Percentiles rank a stretch among this genome's conserved stretches.
Conservation (phyloP, 1,140 invertebrate genomes). For the Leptinotarsa undecemlineata region DNA sequence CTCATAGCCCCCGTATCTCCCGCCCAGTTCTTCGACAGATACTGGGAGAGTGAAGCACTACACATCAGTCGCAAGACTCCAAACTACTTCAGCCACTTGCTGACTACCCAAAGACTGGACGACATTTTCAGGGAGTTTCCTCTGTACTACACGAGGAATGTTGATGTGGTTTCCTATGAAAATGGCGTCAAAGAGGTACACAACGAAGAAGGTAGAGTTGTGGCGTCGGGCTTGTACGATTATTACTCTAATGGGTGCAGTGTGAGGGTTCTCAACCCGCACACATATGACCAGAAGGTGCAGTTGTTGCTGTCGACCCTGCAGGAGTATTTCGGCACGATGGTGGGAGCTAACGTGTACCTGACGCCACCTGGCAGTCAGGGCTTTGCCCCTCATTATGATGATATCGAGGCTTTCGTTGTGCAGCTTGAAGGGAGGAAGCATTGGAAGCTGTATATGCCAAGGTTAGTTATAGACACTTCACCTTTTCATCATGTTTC, state of each 20-base stretch:
- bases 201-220: slow-evolving; percentile 74
- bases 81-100: slow-evolving; percentile 73
- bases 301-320: slow-evolving; percentile 72
- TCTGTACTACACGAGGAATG: slow-evolving; percentile 81
- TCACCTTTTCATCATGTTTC: not conserved
- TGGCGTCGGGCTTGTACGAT: slow-evolving; percentile 86
- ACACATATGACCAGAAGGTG: slow-evolving; percentile 75
- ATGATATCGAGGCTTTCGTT: slow-evolving; percentile 98
- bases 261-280: slow-evolving; percentile 90
- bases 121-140: slow-evolving; percentile 74
- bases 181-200: slow-evolving; percentile 81
- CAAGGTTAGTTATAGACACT: slow-evolving; percentile 56
- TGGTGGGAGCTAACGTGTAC: slow-evolving; percentile 94
- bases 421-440: slow-evolving; percentile 96
- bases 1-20: slow-evolving; percentile 68
- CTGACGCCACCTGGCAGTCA: slow-evolving; percentile 93
- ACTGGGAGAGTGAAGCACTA: slow-evolving; percentile 83
- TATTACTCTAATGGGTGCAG: slow-evolving; percentile 90
- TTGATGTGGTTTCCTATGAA: slow-evolving; percentile 87
- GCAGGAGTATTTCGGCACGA: slow-evolving; percentile 92
- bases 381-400: slow-evolving; percentile 97
- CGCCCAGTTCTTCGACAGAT: slow-evolving; percentile 67
- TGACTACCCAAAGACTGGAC: slow-evolving; percentile 78
- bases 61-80: slow-evolving; percentile 69
- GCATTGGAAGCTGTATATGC: slow-evolving; percentile 88